A percentile compares a stretch with the other conserved stretches of the same genome.
Evolutionary conservation across 2,113 vertebrate genomes (phyloP).

Genomic region (Melanostigma gelatinosum): DNA sequence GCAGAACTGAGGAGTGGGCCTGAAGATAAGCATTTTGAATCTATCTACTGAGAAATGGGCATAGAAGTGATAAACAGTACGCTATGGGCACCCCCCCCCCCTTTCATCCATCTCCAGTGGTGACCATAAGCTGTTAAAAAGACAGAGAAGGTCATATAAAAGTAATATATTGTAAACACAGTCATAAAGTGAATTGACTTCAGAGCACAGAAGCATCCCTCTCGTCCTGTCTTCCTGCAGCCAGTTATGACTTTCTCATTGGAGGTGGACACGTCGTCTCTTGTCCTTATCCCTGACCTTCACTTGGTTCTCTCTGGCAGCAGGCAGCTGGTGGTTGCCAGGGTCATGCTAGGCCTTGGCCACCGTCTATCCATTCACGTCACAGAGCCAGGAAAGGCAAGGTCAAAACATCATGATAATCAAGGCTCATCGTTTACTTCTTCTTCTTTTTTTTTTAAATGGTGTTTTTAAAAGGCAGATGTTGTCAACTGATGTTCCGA

Average conservation of each 20-base stretch:
- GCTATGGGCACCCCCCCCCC: neutral
- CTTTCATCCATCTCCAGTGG: neutral
- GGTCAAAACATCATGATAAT: constrained; percentile 63
- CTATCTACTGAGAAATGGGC: constrained; percentile 52
- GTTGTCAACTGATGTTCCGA: neutral
- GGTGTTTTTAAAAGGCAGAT: neutral
- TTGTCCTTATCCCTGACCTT: constrained; percentile 72
- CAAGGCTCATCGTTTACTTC: constrained; percentile 15
- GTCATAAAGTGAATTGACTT: neutral
- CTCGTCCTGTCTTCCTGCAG: constrained; percentile 17
- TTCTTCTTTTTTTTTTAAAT: neutral
- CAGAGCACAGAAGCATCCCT: neutral
- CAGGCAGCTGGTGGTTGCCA: constrained; percentile 72
- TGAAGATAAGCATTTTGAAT: constrained; percentile 78
- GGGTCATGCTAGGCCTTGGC: constrained; percentile 74
- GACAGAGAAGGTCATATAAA: constrained; percentile 11
- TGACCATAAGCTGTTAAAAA: constrained; percentile 12
- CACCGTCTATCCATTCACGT: constrained; percentile 60
- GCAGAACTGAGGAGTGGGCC: constrained; percentile 67
- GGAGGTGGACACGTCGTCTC: constrained; percentile 54
- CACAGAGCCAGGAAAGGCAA: constrained; percentile 62
- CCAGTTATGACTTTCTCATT: constrained; percentile 34
- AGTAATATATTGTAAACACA: constrained; percentile 6
- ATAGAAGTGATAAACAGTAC: constrained; percentile 48
- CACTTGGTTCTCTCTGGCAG: constrained; percentile 65